These are phyloP conservation scores for Zosterops japonicus DNA, from an alignment of 2,113 vertebrate genomes.

Conservation along the genomic window DNA sequence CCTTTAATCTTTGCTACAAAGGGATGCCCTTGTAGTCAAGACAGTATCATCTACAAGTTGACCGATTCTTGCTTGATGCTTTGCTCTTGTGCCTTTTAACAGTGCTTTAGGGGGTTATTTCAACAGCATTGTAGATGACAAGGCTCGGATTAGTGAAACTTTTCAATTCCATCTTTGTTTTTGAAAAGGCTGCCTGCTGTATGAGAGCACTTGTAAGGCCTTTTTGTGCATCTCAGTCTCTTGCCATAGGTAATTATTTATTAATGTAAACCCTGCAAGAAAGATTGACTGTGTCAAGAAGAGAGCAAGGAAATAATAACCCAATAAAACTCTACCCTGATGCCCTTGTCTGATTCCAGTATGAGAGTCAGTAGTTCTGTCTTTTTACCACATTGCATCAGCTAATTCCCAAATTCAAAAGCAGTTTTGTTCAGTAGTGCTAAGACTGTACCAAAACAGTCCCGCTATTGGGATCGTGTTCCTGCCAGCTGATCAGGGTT, in stretches of 20 bases:
- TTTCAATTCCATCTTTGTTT: conserved; percentile 40
- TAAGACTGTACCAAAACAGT: conserved; percentile 24
- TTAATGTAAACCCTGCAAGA: conserved; percentile 44
- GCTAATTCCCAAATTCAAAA: conserved; percentile 44
- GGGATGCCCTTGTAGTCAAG: neutral
- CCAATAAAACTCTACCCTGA: conserved; percentile 14
- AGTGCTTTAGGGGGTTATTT: conserved; percentile 33
- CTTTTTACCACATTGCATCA: neutral
- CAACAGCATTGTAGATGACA: conserved; percentile 11
- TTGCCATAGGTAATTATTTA: conserved; percentile 55
- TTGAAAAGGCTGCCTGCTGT: conserved; percentile 38
- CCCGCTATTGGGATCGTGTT: neutral
- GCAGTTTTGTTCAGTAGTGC: conserved; percentile 35
- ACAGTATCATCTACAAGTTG: neutral
- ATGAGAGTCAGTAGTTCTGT: neutral
- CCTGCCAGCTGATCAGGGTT: conserved; percentile 52
- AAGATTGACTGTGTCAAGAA: conserved; percentile 48
- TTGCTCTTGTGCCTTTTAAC: conserved; percentile 33
- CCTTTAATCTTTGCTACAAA: conserved; percentile 60
- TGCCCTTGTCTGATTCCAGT: neutral
- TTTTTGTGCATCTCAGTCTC: conserved; percentile 40
- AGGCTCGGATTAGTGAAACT: neutral
- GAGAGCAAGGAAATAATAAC: conserved; percentile 49
- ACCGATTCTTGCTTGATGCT: neutral
- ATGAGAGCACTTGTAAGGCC: neutral